Conservation (phyloP, 2,888 invertebrate species). For the Sphaerophoria rueppellii region DNA sequence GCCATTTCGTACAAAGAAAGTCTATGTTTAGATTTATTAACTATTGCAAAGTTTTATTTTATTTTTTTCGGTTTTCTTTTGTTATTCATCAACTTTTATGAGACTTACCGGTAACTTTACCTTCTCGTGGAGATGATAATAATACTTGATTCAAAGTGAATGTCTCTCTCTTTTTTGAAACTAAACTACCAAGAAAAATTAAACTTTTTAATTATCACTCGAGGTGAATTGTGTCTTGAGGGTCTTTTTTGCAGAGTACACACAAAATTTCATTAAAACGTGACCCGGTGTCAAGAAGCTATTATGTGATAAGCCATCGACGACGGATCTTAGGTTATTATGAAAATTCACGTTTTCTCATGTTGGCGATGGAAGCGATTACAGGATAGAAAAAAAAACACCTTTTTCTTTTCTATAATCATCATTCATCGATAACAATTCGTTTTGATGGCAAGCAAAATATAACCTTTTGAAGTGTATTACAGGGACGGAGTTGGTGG, state of each 20-base stretch:
- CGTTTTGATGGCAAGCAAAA: neutral
- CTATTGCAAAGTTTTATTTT: conserved; percentile 42
- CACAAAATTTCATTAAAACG: neutral
- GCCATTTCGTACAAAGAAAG: conserved; percentile 39
- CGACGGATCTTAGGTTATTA: neutral
- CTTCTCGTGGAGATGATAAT: neutral
- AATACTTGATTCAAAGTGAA: conserved; percentile 28
- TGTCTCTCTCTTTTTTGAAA: conserved; percentile 15
- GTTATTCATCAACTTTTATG: conserved; percentile 46
- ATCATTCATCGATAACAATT: conserved; percentile 11
- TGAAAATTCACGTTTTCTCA: neutral
- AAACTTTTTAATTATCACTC: conserved; percentile 58
- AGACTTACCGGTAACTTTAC: conserved; percentile 39
- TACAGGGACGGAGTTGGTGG: neutral
- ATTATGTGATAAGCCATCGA: conserved; percentile 3
- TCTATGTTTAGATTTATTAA: neutral
- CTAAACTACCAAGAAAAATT: conserved; percentile 43
- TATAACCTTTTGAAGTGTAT: neutral
- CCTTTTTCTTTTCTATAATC: neutral
- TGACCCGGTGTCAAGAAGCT: conserved; percentile 24
- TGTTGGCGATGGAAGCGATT: neutral
- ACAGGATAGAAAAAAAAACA: neutral
- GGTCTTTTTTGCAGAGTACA: conserved; percentile 17
- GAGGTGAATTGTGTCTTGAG: conserved; percentile 30
- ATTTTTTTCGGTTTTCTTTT: conserved; percentile 9